phyloP scores from a whole-genome alignment of 2,888 invertebrate species.

The Odiellus spinosus region DNA sequence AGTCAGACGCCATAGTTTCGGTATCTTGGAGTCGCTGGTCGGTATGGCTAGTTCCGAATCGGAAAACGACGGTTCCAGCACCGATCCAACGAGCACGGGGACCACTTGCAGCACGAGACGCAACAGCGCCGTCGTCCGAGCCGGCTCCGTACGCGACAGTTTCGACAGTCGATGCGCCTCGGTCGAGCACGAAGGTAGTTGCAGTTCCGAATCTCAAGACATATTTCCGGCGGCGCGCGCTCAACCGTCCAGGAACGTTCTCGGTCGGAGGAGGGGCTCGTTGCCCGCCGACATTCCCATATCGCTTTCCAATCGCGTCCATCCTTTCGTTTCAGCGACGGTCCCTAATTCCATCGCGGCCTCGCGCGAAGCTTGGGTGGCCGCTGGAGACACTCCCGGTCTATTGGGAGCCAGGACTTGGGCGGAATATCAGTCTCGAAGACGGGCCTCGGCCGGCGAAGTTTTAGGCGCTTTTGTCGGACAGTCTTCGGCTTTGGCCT shows the following conservation, averaged over 20 bases:
- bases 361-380: not conserved
- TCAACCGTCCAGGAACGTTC: conserved; percentile 4
- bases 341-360: not conserved
- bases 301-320: conserved; percentile 2
- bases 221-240: conserved; percentile 6
- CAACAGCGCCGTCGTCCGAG: conserved; percentile 2
- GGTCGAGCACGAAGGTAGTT: not conserved
- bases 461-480: not conserved
- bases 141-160: conserved; percentile 5
- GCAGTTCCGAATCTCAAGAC: conserved; percentile 3
- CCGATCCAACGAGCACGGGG: conserved; percentile 4
- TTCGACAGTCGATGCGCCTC: conserved; percentile 4
- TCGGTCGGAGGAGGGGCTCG: conserved; percentile 12
- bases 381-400: too few relatives aligned
- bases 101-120: conserved; percentile 4
- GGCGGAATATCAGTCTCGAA: not conserved
- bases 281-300: conserved; percentile 10
- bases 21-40: conserved; percentile 11
- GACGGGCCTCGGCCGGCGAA: conserved; percentile 1
- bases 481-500: not conserved
- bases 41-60: conserved; percentile 5
- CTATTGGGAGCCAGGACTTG: not conserved
- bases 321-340: not conserved
- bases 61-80: conserved; percentile 6
- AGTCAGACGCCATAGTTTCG: conserved; percentile 11